phyloP scores from a whole-genome alignment of 2,888 invertebrate genomes.

The Yponomeuta evonymella region DNA sequence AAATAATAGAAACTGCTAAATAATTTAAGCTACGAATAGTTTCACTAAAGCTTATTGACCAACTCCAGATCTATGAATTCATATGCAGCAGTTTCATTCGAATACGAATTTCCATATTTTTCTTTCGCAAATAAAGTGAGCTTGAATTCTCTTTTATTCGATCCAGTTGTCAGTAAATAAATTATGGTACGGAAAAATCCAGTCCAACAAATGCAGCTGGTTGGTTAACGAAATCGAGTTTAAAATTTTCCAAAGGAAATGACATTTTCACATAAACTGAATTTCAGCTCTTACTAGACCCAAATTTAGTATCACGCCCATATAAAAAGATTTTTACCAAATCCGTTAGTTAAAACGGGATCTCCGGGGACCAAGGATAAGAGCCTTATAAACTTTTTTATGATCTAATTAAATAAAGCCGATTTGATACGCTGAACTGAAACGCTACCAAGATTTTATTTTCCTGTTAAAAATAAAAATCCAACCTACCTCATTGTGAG shows the following conservation, averaged over 20 bases:
- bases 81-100: too few relatives aligned
- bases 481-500: neutral
- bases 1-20: too few relatives aligned
- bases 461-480: neutral
- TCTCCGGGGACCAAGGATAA: neutral
- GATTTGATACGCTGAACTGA: neutral
- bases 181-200: neutral
- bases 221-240: neutral
- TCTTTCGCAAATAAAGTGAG: too few relatives aligned
- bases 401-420: constrained; percentile 9
- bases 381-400: constrained; percentile 12
- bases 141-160: neutral
- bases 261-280: neutral
- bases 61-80: too few relatives aligned
- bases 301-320: neutral
- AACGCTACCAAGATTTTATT: neutral
- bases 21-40: too few relatives aligned
- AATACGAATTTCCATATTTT: too few relatives aligned
- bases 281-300: neutral
- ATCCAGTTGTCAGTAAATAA: neutral
- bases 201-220: neutral
- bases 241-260: neutral
- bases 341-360: constrained; percentile 9
- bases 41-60: too few relatives aligned
- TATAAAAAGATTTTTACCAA: constrained; percentile 3